Evolutionary conservation across 2,797 vertebrate species (phyloP).

Genomic region (Scyliorhinus canicula): DNA sequence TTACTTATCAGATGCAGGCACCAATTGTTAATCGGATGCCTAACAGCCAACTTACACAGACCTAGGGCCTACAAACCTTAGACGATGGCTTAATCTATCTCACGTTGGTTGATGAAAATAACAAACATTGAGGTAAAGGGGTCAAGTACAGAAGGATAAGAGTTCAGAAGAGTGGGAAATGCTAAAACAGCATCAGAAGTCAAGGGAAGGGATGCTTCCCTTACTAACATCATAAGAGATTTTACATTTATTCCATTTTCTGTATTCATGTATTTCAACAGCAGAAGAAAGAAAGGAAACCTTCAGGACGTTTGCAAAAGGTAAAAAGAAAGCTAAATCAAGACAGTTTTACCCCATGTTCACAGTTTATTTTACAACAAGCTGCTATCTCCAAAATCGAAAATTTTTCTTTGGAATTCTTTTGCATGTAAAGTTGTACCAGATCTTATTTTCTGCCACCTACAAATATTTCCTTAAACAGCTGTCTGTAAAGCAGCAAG

Average conservation of each 20-base stretch:
- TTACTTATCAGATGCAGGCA: not conserved
- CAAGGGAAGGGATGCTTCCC: not conserved
- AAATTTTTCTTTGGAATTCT: not conserved
- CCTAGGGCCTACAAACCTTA: not conserved
- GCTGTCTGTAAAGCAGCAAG: not conserved
- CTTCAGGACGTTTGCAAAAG: not conserved
- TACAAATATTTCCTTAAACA: not conserved
- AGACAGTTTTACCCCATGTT: not conserved
- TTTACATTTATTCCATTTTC: not conserved
- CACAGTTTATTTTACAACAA: not conserved
- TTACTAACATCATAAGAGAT: not conserved
- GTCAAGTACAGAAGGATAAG: not conserved
- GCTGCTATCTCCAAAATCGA: not conserved
- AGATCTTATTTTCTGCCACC: not conserved
- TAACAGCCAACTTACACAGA: not conserved
- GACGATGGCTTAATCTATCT: not conserved
- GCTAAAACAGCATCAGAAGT: not conserved
- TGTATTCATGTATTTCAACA: not conserved
- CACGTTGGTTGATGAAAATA: not conserved
- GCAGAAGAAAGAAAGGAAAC: not conserved
- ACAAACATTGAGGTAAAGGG: not conserved
- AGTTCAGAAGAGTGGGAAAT: not conserved
- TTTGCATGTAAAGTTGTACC: not conserved
- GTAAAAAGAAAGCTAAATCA: not conserved
- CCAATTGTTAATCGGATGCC: too few species aligned